A percentile compares a stretch with the other conserved stretches of the same genome.
Conservation (phyloP, 2,797 vertebrate genomes). For the Hypotaenidia philippensis region DNA sequence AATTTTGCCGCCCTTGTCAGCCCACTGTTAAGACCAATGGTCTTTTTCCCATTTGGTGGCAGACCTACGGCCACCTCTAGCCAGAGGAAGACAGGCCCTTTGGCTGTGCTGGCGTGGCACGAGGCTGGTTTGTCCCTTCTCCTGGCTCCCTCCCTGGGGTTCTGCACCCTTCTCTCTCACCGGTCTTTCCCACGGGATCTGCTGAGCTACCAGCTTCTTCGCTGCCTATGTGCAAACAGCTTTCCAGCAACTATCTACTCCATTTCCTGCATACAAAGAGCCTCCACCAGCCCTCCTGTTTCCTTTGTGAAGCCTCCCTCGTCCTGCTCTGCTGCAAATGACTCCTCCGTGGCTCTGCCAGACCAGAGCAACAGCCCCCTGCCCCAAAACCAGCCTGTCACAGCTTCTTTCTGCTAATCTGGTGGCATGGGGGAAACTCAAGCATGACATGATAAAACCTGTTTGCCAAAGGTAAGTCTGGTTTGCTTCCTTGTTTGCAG, state of each 20-base stretch:
- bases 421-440: neutral
- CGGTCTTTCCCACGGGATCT: neutral
- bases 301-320: neutral
- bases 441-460: neutral
- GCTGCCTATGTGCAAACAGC: neutral
- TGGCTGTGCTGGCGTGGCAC: accelerated
- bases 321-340: neutral
- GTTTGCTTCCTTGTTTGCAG: conserved; percentile 52
- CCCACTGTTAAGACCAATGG: neutral
- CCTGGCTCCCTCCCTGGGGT: neutral
- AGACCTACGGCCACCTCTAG: neutral
- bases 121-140: neutral
- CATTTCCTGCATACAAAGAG: neutral
- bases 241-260: neutral
- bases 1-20: neutral
- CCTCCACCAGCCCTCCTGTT: neutral
- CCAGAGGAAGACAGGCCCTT: neutral
- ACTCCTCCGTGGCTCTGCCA: neutral
- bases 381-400: neutral
- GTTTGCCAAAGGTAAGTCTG: conserved; percentile 44
- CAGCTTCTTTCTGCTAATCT: neutral
- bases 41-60: neutral
- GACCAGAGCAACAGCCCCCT: accelerated
- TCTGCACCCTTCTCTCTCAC: neutral
- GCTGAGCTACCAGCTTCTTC: neutral